These are phyloP conservation scores for Zophobas atratus DNA, from an alignment of 1,140 invertebrate genomes.

Conservation along the genomic window DNA sequence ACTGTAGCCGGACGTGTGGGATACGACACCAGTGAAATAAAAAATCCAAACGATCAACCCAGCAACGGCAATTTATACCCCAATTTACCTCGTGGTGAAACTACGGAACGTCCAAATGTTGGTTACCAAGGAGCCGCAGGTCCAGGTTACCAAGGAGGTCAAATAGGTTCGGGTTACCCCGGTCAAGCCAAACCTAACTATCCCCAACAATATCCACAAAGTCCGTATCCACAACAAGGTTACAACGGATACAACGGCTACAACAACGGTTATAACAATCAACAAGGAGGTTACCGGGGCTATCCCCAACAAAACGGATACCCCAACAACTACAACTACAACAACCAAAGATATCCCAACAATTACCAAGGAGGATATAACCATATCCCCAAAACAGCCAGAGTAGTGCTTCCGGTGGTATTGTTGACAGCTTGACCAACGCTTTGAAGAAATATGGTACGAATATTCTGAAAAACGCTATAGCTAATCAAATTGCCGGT, in stretches of 20 bases:
- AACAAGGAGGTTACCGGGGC: slow-evolving; percentile 50
- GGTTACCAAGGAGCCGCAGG: slow-evolving; percentile 31
- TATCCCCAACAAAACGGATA: slow-evolving; percentile 35
- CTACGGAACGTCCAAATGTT: slow-evolving; percentile 50
- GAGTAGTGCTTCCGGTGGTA: slow-evolving; percentile 45
- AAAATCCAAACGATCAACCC: slow-evolving; percentile 44
- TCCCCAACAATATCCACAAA: slow-evolving; percentile 54
- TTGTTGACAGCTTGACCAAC: slow-evolving; percentile 52
- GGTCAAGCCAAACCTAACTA: slow-evolving; percentile 40
- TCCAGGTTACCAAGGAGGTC: slow-evolving; percentile 54
- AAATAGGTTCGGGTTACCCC: slow-evolving; percentile 53
- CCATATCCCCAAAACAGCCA: slow-evolving; percentile 41
- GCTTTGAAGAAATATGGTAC: slow-evolving; percentile 55
- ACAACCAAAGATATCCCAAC: slow-evolving; percentile 23
- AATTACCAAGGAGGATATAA: slow-evolving; percentile 36
- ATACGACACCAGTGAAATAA: slow-evolving; percentile 53
- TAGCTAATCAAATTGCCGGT: slow-evolving; percentile 38
- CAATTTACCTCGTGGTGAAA: slow-evolving; percentile 45
- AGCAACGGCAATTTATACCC: slow-evolving; percentile 35
- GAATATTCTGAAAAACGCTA: slow-evolving; percentile 54
- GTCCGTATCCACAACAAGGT: slow-evolving; percentile 46
- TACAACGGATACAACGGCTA: slow-evolving; percentile 44
- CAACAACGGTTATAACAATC: slow-evolving; percentile 45
- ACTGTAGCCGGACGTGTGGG: slow-evolving; percentile 50
- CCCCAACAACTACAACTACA: slow-evolving; percentile 33